Conservation (phyloP, 2,113 vertebrate species). For the Muscicapa adusta region DNA sequence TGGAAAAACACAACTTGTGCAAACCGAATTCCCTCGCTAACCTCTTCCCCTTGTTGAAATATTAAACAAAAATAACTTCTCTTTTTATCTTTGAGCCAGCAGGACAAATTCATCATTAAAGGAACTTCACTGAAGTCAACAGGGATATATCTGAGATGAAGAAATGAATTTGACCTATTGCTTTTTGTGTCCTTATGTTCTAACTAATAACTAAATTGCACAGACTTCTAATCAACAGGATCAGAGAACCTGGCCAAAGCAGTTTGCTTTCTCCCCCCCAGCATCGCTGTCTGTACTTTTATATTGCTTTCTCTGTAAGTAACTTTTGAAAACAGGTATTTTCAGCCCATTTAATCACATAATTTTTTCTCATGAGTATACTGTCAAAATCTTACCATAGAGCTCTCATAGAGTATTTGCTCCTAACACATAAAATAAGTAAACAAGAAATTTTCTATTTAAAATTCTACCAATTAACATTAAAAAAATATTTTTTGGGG, state of each 20-base stretch:
- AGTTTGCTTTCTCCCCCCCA: neutral
- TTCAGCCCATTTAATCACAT: neutral
- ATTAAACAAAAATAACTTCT: constrained; percentile 70
- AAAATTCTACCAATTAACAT: neutral
- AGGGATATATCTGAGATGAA: constrained; percentile 36
- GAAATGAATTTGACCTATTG: constrained; percentile 48
- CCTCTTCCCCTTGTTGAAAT: constrained; percentile 71
- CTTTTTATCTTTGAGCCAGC: constrained; percentile 68
- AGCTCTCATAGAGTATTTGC: neutral
- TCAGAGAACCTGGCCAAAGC: neutral
- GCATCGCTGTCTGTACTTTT: neutral
- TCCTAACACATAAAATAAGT: neutral
- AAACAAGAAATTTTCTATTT: neutral
- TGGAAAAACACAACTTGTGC: constrained; percentile 64
- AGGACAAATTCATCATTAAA: constrained; percentile 56
- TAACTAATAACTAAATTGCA: constrained; percentile 22
- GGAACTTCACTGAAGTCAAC: constrained; percentile 52
- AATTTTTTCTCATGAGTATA: neutral
- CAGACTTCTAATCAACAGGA: neutral
- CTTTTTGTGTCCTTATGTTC: constrained; percentile 3
- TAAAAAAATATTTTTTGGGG: neutral
- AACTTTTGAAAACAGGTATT: neutral
- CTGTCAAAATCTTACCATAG: neutral
- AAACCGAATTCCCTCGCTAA: constrained; percentile 58
- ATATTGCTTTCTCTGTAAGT: neutral